Percentiles rank a stretch among this genome's conserved stretches.
phyloP scores from a whole-genome alignment of 2,888 invertebrate species.

The Yponomeuta sedellus region DNA sequence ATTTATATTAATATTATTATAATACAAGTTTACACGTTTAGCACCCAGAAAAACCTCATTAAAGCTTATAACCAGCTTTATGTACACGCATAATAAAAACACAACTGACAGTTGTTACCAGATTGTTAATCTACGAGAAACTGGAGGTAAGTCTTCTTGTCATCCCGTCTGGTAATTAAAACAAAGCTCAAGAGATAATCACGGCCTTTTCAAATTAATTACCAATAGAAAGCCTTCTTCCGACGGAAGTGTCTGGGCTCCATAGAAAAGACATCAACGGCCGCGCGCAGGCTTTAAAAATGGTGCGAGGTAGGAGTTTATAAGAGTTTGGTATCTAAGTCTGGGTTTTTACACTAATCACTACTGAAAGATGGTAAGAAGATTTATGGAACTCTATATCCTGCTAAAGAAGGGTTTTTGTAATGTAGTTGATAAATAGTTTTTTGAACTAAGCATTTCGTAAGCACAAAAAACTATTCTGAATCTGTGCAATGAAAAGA shows the following conservation, averaged over 20 bases:
- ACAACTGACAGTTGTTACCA: too few relatives aligned
- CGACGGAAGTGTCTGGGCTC: background rate
- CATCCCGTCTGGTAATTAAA: background rate
- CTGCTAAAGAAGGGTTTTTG: too few relatives aligned
- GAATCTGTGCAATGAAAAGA: too few relatives aligned
- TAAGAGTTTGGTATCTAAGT: background rate
- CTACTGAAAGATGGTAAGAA: too few relatives aligned
- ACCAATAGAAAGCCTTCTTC: background rate
- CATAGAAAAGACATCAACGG: constrained; percentile 12
- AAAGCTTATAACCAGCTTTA: too few relatives aligned
- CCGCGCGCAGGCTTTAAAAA: background rate
- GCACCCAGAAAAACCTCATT: too few relatives aligned
- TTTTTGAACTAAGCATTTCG: too few relatives aligned
- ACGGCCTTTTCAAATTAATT: background rate
- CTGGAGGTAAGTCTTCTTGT: background rate
- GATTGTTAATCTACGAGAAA: too few relatives aligned
- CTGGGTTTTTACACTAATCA: background rate
- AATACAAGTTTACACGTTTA: background rate
- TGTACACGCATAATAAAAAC: too few relatives aligned
- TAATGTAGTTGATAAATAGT: too few relatives aligned
- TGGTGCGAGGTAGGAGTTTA: background rate
- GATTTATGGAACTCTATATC: too few relatives aligned
- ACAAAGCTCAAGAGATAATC: background rate
- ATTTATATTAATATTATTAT: background rate
- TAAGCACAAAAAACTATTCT: too few relatives aligned